Base-by-base conservation (phyloP, 1,140 invertebrate genomes). In the Heliconius eleuchia region DNA sequence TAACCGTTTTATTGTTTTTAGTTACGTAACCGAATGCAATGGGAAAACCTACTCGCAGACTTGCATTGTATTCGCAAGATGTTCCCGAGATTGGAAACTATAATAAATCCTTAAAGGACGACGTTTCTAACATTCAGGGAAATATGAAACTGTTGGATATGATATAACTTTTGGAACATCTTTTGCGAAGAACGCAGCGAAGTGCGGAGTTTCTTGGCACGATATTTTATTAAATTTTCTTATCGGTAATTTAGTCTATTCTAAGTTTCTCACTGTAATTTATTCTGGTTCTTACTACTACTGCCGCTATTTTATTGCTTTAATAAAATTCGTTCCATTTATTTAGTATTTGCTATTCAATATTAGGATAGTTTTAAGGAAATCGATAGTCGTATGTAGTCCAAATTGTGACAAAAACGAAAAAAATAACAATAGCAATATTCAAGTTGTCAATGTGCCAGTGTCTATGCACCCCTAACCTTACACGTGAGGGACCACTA, bases 401-500 rank as follows among this genome's bases (percentile, higher is more conserved):
- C 3, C 1, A 30, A 16, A 66, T 16, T 39, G n/a, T 23, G 16
- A 72, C 1, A 72, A 39, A 71, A 23, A 72, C n/a, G 84, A 77
- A 71, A 52, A 6, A 73, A 11, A 11, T 66, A 66, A 66, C 2
- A 13, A 27, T 66, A 66, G 13, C 11, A 66, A 84, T 78, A 80
- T 30, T 85, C 85, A 87, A 90, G 90, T 91, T 93, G 91, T 82
- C 90, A 90, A 89, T 91, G 89, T 85, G 88, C 87, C 87, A 85
- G 86, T 84, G 73, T 84, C 85, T 85, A 88, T 85, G 86, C 88
- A 86, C 82, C 81, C 82, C 85, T 92, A 91, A 87, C 81, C 85
- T 91, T 89, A 87, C 81, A 73, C 72, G 88, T 88, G 91, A 87
- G 90, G 91, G 90, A 92, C 88, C 88, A 88, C 88, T 90, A 91